Evolutionary conservation across 2,113 vertebrate species (phyloP).

Genomic region (Scomber japonicus): DNA sequence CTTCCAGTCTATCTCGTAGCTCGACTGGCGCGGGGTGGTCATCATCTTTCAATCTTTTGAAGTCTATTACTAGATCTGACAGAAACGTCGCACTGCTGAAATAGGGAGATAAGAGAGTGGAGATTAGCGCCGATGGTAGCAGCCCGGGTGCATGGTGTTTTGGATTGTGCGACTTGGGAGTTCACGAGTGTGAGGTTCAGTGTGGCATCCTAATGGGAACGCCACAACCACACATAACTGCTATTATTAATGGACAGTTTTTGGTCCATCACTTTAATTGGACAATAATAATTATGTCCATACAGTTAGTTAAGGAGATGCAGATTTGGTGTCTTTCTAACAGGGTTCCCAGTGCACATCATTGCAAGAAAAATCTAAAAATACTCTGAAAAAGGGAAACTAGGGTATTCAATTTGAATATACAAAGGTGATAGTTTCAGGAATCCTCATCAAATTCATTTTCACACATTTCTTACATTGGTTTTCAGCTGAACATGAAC

Average conservation of each 20-base stretch:
- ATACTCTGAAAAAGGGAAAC: background rate
- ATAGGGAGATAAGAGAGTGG: constrained; percentile 43
- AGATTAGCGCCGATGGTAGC: constrained; percentile 25
- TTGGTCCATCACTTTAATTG: background rate
- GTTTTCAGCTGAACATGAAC: too few species aligned
- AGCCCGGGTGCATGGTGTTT: constrained; percentile 2
- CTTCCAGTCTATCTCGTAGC: constrained; percentile 14
- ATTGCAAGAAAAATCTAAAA: too few species aligned
- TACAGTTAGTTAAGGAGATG: background rate
- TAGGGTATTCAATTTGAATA: background rate
- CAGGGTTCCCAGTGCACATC: background rate
- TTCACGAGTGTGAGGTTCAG: background rate
- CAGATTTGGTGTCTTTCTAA: background rate
- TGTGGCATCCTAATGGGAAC: background rate
- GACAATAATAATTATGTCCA: background rate
- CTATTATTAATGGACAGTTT: background rate
- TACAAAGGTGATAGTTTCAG: background rate
- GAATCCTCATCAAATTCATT: background rate
- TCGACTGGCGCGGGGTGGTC: constrained; percentile 14
- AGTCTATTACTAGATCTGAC: constrained; percentile 42
- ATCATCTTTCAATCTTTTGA: constrained; percentile 54
- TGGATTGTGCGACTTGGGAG: background rate
- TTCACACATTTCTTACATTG: too few species aligned
- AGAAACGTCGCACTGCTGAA: constrained; percentile 45
- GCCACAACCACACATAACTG: background rate